Base-by-base conservation (phyloP, 2,797 vertebrate species). In the Sebastes nivosus region DNA sequence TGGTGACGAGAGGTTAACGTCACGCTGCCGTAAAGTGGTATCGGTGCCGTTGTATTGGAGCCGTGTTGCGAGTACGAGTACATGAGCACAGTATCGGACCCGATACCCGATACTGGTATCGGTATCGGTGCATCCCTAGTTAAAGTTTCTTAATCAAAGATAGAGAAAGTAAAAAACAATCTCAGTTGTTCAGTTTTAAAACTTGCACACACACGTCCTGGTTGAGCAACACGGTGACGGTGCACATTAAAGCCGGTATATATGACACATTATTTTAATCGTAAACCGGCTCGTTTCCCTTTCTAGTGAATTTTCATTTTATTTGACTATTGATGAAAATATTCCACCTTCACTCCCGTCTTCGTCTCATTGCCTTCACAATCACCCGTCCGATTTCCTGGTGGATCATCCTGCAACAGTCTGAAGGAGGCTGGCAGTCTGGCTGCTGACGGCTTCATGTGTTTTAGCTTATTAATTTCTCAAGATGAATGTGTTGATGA, bases 381-480 rank as follows among this genome's bases (percentile, higher is more conserved):
- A 1, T 58, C 55, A 70, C 77, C 78, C 76, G 32, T 38, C 80
- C 59, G 79, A 67, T 75, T 77, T 69, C 54, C 57, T 60, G 79
- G 73, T 58, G 73, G 67, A 75, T 84, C 70, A 7, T 79, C 57
- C 5, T 67, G 30, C 75, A 36, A 58, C 32, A 52, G 59, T n/a
- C 55, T 36, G 78, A 70, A 10, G 73, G 57, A 72, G 81, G 61
- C 80, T 32, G 78, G 65, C 80, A 36, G 64, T 55, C 24, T 18
- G 2, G 38, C 50, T 58, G 77, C 69, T 71, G 79, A 29, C 36
- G 69, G 18, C 54, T 71, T 79, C 27, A 50, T 83, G 80, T 84
- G 83, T 87, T 87, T 79, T 77, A 77, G 69, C 79, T 77, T 54
- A 80, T 87, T 88, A 78, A 83, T 79, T 80, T 80, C 72, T 91